Percentiles rank a stretch among this genome's conserved stretches.
Conservation (phyloP, 2,113 vertebrate genomes). For the Platysternon megacephalum region DNA sequence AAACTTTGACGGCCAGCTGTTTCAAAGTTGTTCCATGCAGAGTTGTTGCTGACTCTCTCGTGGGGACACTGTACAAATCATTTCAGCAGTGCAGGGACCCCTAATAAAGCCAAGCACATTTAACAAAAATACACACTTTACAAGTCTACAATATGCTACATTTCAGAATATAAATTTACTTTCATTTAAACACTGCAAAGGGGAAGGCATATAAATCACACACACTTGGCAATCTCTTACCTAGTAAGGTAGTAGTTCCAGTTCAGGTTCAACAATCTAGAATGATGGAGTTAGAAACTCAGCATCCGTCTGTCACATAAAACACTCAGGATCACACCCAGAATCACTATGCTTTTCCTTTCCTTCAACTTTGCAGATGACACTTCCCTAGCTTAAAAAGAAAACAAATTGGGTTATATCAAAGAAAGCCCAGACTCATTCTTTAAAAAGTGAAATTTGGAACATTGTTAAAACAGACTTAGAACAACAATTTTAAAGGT, state of each 20-base stretch:
- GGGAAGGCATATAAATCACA: neutral
- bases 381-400: neutral
- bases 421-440: neutral
- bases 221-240: conserved; percentile 49
- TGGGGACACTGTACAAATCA: neutral
- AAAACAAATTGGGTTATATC: neutral
- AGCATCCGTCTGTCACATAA: neutral
- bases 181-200: neutral
- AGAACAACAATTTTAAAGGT: neutral
- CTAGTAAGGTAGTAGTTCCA: conserved; percentile 54
- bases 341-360: neutral
- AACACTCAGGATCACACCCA: conserved; percentile 21
- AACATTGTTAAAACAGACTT: neutral
- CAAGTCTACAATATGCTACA: neutral
- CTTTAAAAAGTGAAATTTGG: neutral
- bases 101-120: neutral
- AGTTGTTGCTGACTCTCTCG: neutral
- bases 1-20: neutral
- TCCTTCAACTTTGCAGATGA: neutral
- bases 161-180: neutral
- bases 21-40: neutral
- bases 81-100: neutral
- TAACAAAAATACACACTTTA: neutral
- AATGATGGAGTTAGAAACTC: conserved; percentile 35
- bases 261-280: conserved; percentile 63